Base-by-base conservation (phyloP, 2,113 vertebrate species). In the Corvus cornix region DNA sequence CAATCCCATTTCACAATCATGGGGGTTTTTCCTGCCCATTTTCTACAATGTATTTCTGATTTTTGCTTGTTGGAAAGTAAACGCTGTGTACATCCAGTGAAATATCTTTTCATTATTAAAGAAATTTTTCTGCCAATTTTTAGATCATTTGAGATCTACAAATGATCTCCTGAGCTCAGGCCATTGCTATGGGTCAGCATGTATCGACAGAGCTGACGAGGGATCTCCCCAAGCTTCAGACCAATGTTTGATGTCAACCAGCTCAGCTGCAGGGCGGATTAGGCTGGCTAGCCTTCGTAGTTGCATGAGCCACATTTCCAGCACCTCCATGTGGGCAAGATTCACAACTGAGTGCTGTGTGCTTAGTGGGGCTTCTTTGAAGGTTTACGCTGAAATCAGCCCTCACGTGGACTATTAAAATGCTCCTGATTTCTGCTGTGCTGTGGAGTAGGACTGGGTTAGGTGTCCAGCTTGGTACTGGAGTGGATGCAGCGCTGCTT, bases 11-110 rank as follows among this genome's bases (percentile, higher is more conserved):
- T 93, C 33, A 80, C 43, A 67, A 27, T 51, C 41, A 7, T 9
- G 8, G 2, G 0, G 0, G 1, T n/a, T 35, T 59, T 48, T 31
- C 10, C 35, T 80, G 6, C 11, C 22, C 4, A 8, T 91, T 84
- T 87, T 51, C n/a, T 58, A 62, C 41, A 72, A 26, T 18, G 6
- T 56, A 27, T 55, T 84, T 46, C 51, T 70, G 24, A 55, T 31
- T 44, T 78, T 76, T 59, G 5, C 23, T 69, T 80, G 33, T 52
- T 84, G 24, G 28, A 75, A 75, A 83, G 72, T 17, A 77, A 59
- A 39, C 12, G 24, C 28, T 62, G 3, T 63, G 41, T 59, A 67
- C 15, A n/a, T 58, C 13, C 74, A 63, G 3, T 63, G 23, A 62
- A 64, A 92, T 89, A 33, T 55, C 52, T 21, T 81, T 75, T 81